Base-by-base conservation (phyloP, 1,140 invertebrate genomes). In the Tyrophagus putrescentiae region DNA sequence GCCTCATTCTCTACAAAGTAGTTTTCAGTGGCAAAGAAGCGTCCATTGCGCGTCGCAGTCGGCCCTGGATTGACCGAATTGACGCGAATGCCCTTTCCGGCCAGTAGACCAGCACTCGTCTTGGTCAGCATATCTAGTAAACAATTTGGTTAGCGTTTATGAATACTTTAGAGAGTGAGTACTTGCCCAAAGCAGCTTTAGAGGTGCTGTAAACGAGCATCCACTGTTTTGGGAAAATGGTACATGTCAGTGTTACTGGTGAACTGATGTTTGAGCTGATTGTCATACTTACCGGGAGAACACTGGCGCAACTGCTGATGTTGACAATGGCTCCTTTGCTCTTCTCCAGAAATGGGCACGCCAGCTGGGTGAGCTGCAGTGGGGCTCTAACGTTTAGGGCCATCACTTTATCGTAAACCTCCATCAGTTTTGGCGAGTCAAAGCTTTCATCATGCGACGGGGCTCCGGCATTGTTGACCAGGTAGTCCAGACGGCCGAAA, bases 61-160 rank as follows among this genome's bases (percentile, higher is more conserved):
- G 33, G 4, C n/a, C 4, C 33, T 9, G 13, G 13, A 45, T 64
- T 63, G 5, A 63, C 44, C 16, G 56, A 45, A 53, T 94, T 94
- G 0, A 91, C 86, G 61, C 89, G 73, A 0, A 93, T 82, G 11
- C 77, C 74, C 63, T 54, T 54, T 16, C 64, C 59, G 31, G 68
- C 72, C 29, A 62, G 39, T 23, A 70, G 66, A 21, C 21, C 21
- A 32, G 62, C 64, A 2, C 58, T 72, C 68, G 84, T 89, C 64
- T 83, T 77, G 0, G 88, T 93, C 44, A 94, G 79, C 68, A 93
- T 89, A 73, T 94, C 88, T n/a, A n/a, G n/a, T n/a, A n/a, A n/a
- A n/a, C n/a, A n/a, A n/a, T n/a, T n/a, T n/a, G 0, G n/a, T n/a
- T n/a, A n/a, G n/a, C n/a, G n/a, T n/a, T n/a, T n/a, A n/a, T n/a